Percentiles rank a stretch among this genome's conserved stretches.
Evolutionary conservation across 2,888 invertebrate genomes (phyloP).

Genomic region (Nasonia oneida): DNA sequence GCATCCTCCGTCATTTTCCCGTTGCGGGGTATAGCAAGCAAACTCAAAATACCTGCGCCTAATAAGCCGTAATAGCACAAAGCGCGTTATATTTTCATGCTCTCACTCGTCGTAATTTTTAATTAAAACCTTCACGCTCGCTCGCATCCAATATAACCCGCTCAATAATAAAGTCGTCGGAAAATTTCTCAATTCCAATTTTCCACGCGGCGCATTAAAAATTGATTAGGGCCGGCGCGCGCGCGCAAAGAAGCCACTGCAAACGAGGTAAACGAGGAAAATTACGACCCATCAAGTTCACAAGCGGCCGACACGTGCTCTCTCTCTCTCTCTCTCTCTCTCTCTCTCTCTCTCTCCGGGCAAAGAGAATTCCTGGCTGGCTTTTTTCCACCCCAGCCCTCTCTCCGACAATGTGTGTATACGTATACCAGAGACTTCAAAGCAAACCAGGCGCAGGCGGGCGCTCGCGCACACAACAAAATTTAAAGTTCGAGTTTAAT

Average conservation of each 20-base stretch:
- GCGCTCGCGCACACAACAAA: background rate
- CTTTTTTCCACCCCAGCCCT: background rate
- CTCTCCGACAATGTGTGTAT: background rate
- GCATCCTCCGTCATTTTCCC: background rate
- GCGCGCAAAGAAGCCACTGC: background rate
- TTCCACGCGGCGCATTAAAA: constrained; percentile 19
- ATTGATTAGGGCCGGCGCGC: constrained; percentile 12
- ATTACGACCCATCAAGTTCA: constrained; percentile 26
- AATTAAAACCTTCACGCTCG: background rate
- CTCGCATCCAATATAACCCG: background rate
- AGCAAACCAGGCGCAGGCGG: background rate
- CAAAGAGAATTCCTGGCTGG: background rate
- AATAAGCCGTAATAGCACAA: background rate
- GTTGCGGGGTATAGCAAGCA: background rate
- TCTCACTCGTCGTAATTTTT: background rate
- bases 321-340: background rate
- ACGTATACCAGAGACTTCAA: background rate
- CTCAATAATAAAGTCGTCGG: constrained; percentile 18
- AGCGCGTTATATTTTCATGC: constrained; percentile 1
- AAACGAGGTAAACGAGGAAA: constrained; percentile 23
- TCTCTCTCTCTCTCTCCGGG: background rate
- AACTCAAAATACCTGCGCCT: background rate
- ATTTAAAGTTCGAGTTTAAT: background rate
- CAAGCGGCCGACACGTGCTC: background rate
- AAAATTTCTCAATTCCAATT: constrained; percentile 38